Evolutionary conservation across 2,113 vertebrate genomes (phyloP).

Genomic region (Mobula birostris): DNA sequence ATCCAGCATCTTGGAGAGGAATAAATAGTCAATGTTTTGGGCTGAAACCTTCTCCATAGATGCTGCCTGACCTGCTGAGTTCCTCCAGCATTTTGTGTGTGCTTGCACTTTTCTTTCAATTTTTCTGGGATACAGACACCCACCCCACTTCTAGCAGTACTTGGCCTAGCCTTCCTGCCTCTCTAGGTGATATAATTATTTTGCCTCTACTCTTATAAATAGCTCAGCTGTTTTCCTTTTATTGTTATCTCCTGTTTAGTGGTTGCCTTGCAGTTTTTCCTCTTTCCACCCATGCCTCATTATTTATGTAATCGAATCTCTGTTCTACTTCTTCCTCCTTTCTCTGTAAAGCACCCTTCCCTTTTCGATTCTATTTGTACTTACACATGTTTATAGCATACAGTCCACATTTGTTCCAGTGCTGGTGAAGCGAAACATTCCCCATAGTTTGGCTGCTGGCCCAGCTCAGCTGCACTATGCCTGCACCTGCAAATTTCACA

Average conservation of each 20-base stretch:
- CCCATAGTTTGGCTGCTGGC: background rate
- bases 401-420: background rate
- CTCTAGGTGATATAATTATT: too few species aligned
- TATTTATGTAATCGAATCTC: background rate
- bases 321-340: background rate
- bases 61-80: too few species aligned
- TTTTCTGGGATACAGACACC: too few species aligned
- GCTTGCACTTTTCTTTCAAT: too few species aligned
- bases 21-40: too few species aligned
- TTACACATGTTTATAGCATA: background rate
- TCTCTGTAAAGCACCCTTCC: background rate
- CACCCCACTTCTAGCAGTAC: too few species aligned
- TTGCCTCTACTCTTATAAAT: background rate
- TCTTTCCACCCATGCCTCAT: background rate
- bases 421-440: background rate
- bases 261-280: background rate
- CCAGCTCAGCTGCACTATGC: background rate
- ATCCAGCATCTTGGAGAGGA: too few species aligned
- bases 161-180: too few species aligned
- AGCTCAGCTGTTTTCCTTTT: background rate
- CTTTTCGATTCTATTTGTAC: background rate
- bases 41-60: too few species aligned
- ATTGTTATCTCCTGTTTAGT: background rate
- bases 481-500: background rate
- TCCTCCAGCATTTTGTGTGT: too few species aligned